Evolutionary conservation across 2,113 vertebrate species (phyloP).

Genomic region (Arizona elegans): DNA sequence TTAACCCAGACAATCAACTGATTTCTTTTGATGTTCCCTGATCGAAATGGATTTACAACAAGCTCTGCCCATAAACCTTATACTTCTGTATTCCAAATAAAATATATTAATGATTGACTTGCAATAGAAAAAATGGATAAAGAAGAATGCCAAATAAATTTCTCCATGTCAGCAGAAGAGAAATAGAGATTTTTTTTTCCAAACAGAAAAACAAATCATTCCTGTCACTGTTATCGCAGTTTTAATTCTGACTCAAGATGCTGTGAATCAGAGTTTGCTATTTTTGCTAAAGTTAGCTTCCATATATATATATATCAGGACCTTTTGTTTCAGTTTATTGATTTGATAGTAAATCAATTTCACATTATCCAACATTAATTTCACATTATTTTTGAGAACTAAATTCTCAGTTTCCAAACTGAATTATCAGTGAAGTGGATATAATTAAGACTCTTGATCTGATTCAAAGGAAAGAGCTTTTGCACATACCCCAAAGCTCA

Average conservation of each 20-base stretch:
- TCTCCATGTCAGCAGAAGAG: background rate
- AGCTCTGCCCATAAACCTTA: background rate
- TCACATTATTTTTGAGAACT: background rate
- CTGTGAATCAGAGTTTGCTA: background rate
- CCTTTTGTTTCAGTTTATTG: background rate
- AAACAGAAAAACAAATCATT: background rate
- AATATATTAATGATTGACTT: background rate
- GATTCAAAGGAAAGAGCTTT: background rate
- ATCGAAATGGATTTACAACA: background rate
- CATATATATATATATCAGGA: no score
- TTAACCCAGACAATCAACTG: background rate
- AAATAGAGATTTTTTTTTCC: background rate
- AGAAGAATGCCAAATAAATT: background rate
- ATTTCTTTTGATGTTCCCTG: background rate
- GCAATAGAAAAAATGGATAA: background rate
- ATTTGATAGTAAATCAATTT: background rate
- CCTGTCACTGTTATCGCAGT: background rate
- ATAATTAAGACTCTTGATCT: background rate
- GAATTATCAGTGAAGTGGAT: background rate
- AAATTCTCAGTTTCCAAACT: background rate
- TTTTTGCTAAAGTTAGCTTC: background rate
- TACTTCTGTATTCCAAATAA: background rate
- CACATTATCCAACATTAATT: background rate
- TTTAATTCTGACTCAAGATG: background rate
- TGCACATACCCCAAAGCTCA: background rate